These are phyloP conservation scores for Drosophila teissieri DNA, from an alignment of 1,140 invertebrate species.

Conservation along the genomic window DNA sequence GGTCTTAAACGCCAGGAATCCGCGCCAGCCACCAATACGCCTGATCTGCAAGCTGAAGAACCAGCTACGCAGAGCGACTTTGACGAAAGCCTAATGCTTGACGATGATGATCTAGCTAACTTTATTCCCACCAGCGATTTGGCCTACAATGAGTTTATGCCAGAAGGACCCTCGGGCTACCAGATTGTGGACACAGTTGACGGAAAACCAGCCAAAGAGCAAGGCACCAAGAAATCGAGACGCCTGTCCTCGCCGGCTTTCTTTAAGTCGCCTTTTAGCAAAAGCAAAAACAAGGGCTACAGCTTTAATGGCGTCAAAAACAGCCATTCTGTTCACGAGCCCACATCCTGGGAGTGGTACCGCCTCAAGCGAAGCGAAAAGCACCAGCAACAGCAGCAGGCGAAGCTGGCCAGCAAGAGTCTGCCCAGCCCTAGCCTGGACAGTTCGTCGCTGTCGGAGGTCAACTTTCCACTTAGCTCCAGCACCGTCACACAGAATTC, in stretches of 20 bases:
- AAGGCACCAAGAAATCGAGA: constrained; percentile 76
- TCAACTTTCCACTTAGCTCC: constrained; percentile 60
- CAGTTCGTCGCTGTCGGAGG: constrained; percentile 75
- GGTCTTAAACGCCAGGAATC: constrained; percentile 70
- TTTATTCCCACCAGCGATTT: constrained; percentile 79
- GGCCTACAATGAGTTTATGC: constrained; percentile 84
- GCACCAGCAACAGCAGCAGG: constrained; percentile 40
- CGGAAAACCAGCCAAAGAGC: constrained; percentile 84
- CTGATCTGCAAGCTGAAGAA: constrained; percentile 31
- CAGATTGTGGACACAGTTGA: constrained; percentile 66
- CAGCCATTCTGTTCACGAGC: constrained; percentile 71
- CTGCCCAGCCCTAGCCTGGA: constrained; percentile 63
- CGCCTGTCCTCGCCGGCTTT: constrained; percentile 88
- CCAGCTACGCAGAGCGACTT: constrained; percentile 61
- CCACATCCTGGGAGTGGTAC: constrained; percentile 84
- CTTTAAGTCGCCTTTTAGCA: constrained; percentile 87
- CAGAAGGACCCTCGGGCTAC: constrained; percentile 80
- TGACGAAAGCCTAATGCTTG: constrained; percentile 75
- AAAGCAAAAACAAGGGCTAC: constrained; percentile 70
- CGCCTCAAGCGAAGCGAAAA: constrained; percentile 68
- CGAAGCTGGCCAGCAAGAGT: constrained; percentile 35
- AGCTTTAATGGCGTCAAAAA: constrained; percentile 51
- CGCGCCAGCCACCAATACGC: constrained; percentile 43
- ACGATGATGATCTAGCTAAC: constrained; percentile 79
- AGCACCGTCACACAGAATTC: constrained; percentile 63